Conservation (phyloP, 1,140 invertebrate species). For the fruit fly (Drosophila melanogaster) region Release_6_plus_ISO1_MT NT_037436.4:19802501-19803000, state of each 20-base stretch:
- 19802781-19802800: conserved; percentile 68
- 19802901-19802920: conserved; percentile 46
- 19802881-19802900: conserved; percentile 32
- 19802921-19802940: conserved; percentile 48
- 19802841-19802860: conserved; percentile 25
- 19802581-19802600: conserved; percentile 64
- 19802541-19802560: conserved; percentile 14
- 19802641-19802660: conserved; percentile 62
- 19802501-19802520: conserved; percentile 42
- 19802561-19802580: conserved; percentile 58
- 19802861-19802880: background rate
- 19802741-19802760: conserved; percentile 74
- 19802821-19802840: conserved; percentile 45
- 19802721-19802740: conserved; percentile 71
- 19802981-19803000: conserved; percentile 71
- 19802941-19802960: conserved; percentile 34
- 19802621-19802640: conserved; percentile 57
- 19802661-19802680: conserved; percentile 77
- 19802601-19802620: conserved; percentile 72
- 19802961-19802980: conserved; percentile 71
- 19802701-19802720: conserved; percentile 71
- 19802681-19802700: conserved; percentile 74
- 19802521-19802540: conserved; percentile 21
- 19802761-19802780: conserved; percentile 62
- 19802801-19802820: conserved; percentile 54